These are phyloP conservation scores for Drosophila elegans DNA, from an alignment of 1,140 invertebrate genomes.

Conservation along the genomic window DNA sequence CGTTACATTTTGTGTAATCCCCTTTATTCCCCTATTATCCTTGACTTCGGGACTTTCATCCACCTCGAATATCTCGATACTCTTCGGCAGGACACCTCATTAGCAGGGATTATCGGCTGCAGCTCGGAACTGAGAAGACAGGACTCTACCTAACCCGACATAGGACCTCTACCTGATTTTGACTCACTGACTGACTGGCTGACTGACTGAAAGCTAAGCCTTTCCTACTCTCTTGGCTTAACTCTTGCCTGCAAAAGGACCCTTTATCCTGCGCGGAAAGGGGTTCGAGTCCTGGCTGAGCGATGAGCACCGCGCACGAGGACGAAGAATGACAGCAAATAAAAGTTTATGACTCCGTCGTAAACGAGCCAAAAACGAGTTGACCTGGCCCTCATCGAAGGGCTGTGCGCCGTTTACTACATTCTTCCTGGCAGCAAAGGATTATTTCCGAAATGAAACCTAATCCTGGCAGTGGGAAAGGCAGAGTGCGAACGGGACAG, in stretches of 20 bases:
- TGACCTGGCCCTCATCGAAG: slow-evolving; percentile 42
- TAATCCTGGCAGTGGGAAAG: slow-evolving; percentile 48
- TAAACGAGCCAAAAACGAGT: slow-evolving; percentile 62
- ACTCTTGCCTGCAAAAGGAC: slow-evolving; percentile 62
- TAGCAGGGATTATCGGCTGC: slow-evolving; percentile 72
- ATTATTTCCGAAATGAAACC: slow-evolving; percentile 71
- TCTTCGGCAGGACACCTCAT: slow-evolving; percentile 62
- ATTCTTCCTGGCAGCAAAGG: slow-evolving; percentile 80
- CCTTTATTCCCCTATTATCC: slow-evolving; percentile 57
- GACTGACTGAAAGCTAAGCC: slow-evolving; percentile 72
- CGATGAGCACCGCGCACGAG: slow-evolving; percentile 52
- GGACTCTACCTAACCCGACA: slow-evolving; percentile 3
- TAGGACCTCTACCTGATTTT: slow-evolving; percentile 55
- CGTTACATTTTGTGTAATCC: slow-evolving; percentile 6
- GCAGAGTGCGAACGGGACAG: background rate
- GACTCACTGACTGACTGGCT: slow-evolving; percentile 37
- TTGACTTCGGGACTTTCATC: slow-evolving; percentile 70
- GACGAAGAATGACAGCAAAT: slow-evolving; percentile 74
- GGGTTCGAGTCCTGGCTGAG: slow-evolving; percentile 66
- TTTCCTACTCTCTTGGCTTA: slow-evolving; percentile 53
- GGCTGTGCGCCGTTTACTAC: slow-evolving; percentile 53
- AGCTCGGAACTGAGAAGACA: slow-evolving; percentile 7
- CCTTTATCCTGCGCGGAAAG: slow-evolving; percentile 44
- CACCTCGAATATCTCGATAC: slow-evolving; percentile 11
- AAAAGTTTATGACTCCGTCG: slow-evolving; percentile 73